Base-by-base conservation (phyloP, 2,113 vertebrate species). In the Thermophis baileyi region DNA sequence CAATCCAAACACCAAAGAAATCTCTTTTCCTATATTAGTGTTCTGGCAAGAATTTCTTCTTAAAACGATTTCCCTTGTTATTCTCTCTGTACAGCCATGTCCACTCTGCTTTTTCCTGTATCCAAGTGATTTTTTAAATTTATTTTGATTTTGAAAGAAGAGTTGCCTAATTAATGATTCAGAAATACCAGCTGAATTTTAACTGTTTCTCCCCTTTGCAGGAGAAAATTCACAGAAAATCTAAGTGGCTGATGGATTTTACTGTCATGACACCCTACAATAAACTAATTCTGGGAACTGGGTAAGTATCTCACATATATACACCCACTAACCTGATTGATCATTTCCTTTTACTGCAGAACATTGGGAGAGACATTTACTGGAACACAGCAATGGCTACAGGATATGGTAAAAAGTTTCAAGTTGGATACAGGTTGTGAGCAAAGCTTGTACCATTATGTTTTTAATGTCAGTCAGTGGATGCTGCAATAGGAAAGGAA, bases 261-360 rank as follows among this genome's bases (percentile, higher is more conserved):
- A 91, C 93, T 91, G 89, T 96, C 89, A 98, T 98, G 98, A 87
- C 94, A 9, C 96, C 97, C 74, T 95, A 97, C 93, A 98, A 97
- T 95, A 98, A 97, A 91, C 90, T 98, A 74, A 96, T 98, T 46
- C 90, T 98, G n/a, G 97, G 91, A 94, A 98, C 97, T 5, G 96
- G 95, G 89, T 97, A 96, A 94, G 89, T 88, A 35, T 18, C 12
- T 57, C 25, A 44, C 25, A 24, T 30, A 91, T 0, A 18, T 18
- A 85, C 51, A n/a, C n/a, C 53, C n/a, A 63, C 11, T 54, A 69
- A 53, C 7, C 4, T 6, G 2, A 44, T 30, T 40, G 3, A 7
- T 44, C 47, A 85, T 44, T 86, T 44, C 63, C 35, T 85, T 93
- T 85, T 30, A 27, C 20, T 44, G 16, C 53, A 51, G 10, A 44